Conservation (phyloP, 2,797 vertebrate species). For the Antrozous pallidus region DNA sequence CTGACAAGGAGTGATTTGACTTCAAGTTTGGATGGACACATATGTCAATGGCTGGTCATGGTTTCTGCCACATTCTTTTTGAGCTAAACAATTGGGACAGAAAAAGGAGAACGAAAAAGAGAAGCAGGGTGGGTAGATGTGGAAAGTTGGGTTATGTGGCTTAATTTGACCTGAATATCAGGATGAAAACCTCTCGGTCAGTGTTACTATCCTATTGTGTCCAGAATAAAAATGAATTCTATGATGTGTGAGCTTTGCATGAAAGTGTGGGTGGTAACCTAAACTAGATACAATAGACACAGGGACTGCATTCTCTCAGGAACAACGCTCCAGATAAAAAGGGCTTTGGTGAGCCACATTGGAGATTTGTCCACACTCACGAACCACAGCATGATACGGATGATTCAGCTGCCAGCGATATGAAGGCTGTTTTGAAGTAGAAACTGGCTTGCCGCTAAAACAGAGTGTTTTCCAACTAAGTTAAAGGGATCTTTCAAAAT, state of each 20-base stretch:
- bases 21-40: constrained; percentile 74
- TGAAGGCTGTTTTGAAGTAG: constrained; percentile 3
- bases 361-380: background rate
- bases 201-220: constrained; percentile 39
- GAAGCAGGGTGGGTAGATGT: background rate
- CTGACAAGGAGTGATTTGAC: constrained; percentile 77
- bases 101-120: background rate
- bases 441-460: background rate
- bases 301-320: background rate
- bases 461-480: constrained; percentile 8
- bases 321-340: constrained; percentile 1
- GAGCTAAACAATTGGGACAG: constrained; percentile 72
- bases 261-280: constrained; percentile 23
- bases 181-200: constrained; percentile 62
- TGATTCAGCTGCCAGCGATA: background rate
- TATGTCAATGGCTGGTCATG: constrained; percentile 75
- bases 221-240: background rate
- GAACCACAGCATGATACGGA: background rate
- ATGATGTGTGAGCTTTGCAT: background rate
- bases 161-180: constrained; percentile 74
- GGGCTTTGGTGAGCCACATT: background rate
- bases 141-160: constrained; percentile 28
- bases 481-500: constrained; percentile 23
- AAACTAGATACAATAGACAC: background rate
- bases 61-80: constrained; percentile 76